phyloP scores from a whole-genome alignment of 2,888 invertebrate genomes.

The Liposcelis brunnea region DNA sequence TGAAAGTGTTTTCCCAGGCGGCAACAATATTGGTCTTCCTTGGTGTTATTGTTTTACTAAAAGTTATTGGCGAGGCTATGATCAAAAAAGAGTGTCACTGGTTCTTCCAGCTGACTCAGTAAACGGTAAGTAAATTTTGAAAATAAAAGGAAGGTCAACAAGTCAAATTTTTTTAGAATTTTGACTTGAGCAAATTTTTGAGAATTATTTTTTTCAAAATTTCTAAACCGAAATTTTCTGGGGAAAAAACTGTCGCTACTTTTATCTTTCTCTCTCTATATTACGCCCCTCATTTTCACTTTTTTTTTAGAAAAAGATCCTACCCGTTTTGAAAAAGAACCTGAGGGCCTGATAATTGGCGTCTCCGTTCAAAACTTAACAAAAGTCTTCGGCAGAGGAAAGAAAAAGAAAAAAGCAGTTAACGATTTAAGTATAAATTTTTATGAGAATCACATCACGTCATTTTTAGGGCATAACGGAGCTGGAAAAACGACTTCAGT shows the following conservation, averaged over 20 bases:
- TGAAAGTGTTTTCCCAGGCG: constrained; percentile 28
- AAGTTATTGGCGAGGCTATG: background rate
- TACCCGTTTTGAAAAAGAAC: constrained; percentile 29
- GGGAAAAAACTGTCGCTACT: too few relatives aligned
- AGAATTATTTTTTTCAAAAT: too few relatives aligned
- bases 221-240: too few relatives aligned
- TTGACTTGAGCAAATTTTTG: too few relatives aligned
- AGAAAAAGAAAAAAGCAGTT: constrained; percentile 41
- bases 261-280: too few relatives aligned
- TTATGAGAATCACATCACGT: constrained; percentile 67
- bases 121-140: too few relatives aligned
- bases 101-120: too few relatives aligned
- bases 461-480: constrained; percentile 75
- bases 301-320: background rate
- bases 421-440: constrained; percentile 61
- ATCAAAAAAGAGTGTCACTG: too few relatives aligned
- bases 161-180: too few relatives aligned
- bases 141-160: too few relatives aligned
- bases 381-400: constrained; percentile 46
- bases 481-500: constrained; percentile 88
- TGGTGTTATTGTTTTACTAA: background rate
- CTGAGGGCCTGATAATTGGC: constrained; percentile 34
- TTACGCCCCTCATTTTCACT: too few relatives aligned
- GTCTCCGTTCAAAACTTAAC: constrained; percentile 54
- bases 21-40: background rate